Evolutionary conservation across 92 coral and sea anemone genomes (phyloP).

Genomic region (Epizoanthus fatuus): DNA sequence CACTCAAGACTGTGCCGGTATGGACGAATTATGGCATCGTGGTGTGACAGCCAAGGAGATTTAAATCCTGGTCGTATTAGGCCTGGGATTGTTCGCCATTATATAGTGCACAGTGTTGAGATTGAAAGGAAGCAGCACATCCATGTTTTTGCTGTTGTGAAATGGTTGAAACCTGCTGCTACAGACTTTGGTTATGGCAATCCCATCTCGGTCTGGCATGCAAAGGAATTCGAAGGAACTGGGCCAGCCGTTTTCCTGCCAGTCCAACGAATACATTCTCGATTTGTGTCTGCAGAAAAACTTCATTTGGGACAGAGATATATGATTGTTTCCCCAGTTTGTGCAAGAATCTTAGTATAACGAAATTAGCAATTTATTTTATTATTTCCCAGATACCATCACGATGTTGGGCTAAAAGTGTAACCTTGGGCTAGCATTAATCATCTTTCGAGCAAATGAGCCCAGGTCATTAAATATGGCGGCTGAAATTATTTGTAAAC

Average conservation of each 20-base stretch:
- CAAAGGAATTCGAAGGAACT: slow-evolving; percentile 47
- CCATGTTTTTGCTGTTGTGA: slow-evolving; percentile 77
- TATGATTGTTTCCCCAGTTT: no score
- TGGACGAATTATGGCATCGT: slow-evolving; percentile 55
- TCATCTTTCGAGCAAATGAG: no score
- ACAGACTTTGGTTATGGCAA: slow-evolving; percentile 61
- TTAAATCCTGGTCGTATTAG: slow-evolving; percentile 30
- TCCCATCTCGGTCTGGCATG: slow-evolving; percentile 56
- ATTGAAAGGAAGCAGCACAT: slow-evolving; percentile 31
- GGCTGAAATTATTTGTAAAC: no score
- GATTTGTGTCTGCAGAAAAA: slow-evolving; percentile 38
- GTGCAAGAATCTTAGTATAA: no score
- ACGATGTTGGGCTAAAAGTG: no score
- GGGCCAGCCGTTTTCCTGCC: slow-evolving; percentile 70
- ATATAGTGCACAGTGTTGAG: slow-evolving; percentile 52
- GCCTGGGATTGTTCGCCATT: slow-evolving; percentile 58
- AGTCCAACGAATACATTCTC: slow-evolving; percentile 62
- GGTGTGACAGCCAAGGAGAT: slow-evolving; percentile 59
- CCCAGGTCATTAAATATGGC: no score
- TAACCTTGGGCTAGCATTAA: no score
- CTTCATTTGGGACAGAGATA: background rate
- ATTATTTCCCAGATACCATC: no score
- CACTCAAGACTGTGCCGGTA: slow-evolving; percentile 42
- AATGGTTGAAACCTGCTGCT: slow-evolving; percentile 61
- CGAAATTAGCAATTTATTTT: no score